These are phyloP conservation scores for Glaucidium brasilianum DNA, from an alignment of 2,113 vertebrate species.

Conservation along the genomic window DNA sequence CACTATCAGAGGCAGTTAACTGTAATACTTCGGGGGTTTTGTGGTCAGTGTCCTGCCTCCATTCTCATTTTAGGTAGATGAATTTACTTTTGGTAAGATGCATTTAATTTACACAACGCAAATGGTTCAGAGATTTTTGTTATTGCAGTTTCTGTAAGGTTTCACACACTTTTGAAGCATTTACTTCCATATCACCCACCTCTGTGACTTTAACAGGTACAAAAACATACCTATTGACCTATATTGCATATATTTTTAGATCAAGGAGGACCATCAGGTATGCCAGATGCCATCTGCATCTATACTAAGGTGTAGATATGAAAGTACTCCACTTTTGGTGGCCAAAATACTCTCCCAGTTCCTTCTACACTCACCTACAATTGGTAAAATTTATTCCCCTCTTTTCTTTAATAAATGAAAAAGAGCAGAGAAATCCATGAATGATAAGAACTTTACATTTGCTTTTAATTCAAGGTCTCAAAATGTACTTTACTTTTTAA, in stretches of 20 bases:
- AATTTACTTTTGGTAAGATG: not conserved
- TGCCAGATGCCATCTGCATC: not conserved
- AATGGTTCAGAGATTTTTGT: not conserved
- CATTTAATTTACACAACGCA: not conserved
- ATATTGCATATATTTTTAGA: not conserved
- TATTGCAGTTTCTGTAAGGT: not conserved
- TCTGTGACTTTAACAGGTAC: not conserved
- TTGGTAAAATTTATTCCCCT: not conserved
- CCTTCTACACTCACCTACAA: not conserved
- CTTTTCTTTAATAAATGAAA: not conserved
- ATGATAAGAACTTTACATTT: slow-evolving; percentile 1
- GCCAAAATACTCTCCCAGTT: not conserved
- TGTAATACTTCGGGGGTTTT: not conserved
- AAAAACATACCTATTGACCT: not conserved
- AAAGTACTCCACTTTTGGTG: not conserved
- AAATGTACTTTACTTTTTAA: not conserved
- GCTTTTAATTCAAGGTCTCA: not conserved
- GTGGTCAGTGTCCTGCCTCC: not conserved
- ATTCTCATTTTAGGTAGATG: not conserved
- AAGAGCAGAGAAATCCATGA: not conserved
- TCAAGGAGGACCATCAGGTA: not conserved
- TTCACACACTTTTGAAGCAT: not conserved
- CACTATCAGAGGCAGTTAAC: not conserved
- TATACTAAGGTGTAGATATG: not conserved
- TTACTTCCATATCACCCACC: not conserved